A percentile compares a stretch with the other conserved stretches of the same genome.
Evolutionary conservation across 92 coral and sea anemone species (phyloP).

Genomic region (Phymanthus crucifer): DNA sequence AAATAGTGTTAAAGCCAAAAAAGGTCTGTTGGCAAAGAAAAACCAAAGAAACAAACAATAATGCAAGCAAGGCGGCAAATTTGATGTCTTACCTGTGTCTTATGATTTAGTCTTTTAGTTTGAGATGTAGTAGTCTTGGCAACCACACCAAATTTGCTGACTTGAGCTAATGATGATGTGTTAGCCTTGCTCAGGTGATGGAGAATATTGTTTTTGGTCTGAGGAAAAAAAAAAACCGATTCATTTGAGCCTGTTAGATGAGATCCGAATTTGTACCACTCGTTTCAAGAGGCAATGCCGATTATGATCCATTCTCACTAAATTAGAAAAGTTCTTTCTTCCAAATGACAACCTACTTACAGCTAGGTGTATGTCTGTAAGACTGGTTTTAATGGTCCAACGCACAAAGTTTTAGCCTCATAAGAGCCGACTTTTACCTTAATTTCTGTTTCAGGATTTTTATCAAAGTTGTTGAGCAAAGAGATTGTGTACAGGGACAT

Average conservation of each 20-base stretch:
- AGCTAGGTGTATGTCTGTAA: too few species aligned
- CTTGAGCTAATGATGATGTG: conserved; percentile 6
- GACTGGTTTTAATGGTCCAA: too few species aligned
- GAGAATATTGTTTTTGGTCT: conserved; percentile 31
- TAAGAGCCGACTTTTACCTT: conserved; percentile 16
- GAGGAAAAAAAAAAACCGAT: not conserved
- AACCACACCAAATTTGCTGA: conserved; percentile 23
- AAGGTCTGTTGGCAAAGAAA: too few species aligned
- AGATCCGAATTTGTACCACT: too few species aligned
- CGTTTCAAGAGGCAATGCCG: too few species aligned
- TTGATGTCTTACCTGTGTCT: conserved; percentile 27
- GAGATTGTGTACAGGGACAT: conserved; percentile 33
- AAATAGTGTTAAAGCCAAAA: too few species aligned
- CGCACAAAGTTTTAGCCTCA: too few species aligned
- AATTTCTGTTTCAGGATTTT: not conserved
- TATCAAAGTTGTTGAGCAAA: conserved; percentile 15
- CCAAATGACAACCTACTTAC: too few species aligned
- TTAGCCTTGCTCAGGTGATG: conserved; percentile 7
- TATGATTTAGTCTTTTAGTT: not conserved
- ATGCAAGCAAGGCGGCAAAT: too few species aligned
- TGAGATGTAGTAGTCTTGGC: conserved; percentile 24
- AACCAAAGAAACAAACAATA: too few species aligned
- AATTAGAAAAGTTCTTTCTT: too few species aligned
- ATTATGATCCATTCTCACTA: too few species aligned
- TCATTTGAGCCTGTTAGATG: not conserved